A percentile compares a stretch with the other conserved stretches of the same genome.
Conservation (phyloP, 1,140 invertebrate species). For the Drosophila leontia region DNA sequence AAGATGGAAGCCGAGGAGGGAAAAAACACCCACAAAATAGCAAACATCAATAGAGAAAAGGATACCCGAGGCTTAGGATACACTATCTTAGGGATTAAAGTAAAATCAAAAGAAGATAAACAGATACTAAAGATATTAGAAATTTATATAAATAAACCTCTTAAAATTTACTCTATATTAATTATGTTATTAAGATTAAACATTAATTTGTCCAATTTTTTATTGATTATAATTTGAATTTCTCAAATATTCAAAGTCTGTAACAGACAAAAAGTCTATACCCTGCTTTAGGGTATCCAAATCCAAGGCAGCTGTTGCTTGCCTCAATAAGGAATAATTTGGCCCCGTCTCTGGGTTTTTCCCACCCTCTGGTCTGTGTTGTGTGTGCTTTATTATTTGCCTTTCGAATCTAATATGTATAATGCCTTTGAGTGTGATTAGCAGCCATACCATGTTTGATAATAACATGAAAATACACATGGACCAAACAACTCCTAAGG, state of each 20-base stretch:
- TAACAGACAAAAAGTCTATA: background rate
- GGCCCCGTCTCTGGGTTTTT: constrained; percentile 13
- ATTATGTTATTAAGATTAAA: background rate
- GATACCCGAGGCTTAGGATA: background rate
- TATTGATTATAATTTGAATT: background rate
- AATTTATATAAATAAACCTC: background rate
- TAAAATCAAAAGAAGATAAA: background rate
- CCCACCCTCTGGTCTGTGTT: background rate
- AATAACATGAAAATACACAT: constrained; percentile 39
- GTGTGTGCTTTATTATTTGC: constrained; percentile 54
- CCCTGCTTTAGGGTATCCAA: background rate
- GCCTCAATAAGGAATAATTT: constrained; percentile 59
- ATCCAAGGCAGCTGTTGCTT: constrained; percentile 53
- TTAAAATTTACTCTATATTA: background rate
- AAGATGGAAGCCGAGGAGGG: constrained; percentile 21
- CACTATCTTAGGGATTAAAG: background rate
- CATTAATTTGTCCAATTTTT: background rate
- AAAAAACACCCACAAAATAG: constrained; percentile 15
- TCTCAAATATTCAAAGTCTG: background rate
- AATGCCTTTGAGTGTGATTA: constrained; percentile 69
- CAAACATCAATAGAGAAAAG: background rate
- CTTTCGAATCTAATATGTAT: constrained; percentile 60
- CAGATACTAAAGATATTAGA: background rate
- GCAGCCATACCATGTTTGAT: constrained; percentile 52
- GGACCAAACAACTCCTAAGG: constrained; percentile 4